phyloP scores from a whole-genome alignment of 2,888 invertebrate species.

The Psylliodes chrysocephalus region DNA sequence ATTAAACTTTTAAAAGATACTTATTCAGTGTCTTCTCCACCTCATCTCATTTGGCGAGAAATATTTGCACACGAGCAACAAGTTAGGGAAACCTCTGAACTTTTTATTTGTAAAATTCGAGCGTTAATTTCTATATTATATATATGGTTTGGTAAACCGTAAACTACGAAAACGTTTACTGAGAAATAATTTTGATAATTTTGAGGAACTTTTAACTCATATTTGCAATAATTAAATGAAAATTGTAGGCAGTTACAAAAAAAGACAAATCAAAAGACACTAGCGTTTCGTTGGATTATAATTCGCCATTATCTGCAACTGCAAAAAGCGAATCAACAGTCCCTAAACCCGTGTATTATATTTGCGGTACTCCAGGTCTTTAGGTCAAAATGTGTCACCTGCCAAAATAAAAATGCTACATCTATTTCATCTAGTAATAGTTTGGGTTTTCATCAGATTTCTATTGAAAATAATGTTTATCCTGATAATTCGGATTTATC shows the following conservation, averaged over 20 bases:
- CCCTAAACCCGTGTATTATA: background rate
- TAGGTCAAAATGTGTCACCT: background rate
- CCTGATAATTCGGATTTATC: too few species aligned
- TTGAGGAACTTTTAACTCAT: background rate
- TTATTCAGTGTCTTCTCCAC: too few species aligned
- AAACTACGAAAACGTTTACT: background rate
- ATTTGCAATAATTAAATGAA: background rate
- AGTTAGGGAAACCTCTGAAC: background rate
- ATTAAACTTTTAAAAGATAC: too few species aligned
- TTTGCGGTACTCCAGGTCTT: background rate
- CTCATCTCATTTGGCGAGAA: background rate
- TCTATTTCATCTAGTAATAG: background rate
- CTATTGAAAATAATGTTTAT: too few species aligned
- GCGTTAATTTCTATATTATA: background rate
- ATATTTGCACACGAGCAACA: background rate
- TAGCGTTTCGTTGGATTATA: background rate
- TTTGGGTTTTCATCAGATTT: background rate
- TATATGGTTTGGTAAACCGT: background rate
- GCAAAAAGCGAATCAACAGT: background rate
- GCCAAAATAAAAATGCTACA: background rate
- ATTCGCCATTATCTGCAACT: too few species aligned
- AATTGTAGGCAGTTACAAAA: background rate
- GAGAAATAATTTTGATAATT: too few species aligned
- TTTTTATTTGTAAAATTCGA: too few species aligned
- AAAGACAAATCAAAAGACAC: background rate